phyloP scores from a whole-genome alignment of 2,113 vertebrate species.

The Alaudala cheleensis region DNA sequence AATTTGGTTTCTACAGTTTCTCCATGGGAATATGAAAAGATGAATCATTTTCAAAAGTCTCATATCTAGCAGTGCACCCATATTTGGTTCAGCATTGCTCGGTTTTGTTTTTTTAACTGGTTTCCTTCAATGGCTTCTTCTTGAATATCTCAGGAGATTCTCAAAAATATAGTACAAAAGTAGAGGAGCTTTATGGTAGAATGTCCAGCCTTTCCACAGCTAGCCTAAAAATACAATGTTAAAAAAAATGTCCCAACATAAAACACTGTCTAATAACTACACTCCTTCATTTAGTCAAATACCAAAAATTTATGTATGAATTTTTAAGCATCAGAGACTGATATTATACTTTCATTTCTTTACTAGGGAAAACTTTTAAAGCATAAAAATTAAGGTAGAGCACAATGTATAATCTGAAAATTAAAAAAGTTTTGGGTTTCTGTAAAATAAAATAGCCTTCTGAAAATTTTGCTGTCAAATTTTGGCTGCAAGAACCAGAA shows the following conservation, averaged over 20 bases:
- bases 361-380: not conserved
- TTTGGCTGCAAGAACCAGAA: constrained; percentile 66
- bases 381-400: not conserved
- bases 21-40: not conserved
- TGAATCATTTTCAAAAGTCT: not conserved
- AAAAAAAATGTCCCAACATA: not conserved
- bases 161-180: not conserved
- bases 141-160: not conserved
- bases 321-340: not conserved
- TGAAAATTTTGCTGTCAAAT: constrained; percentile 53
- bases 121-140: not conserved
- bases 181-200: not conserved
- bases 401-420: not conserved
- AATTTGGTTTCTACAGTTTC: not conserved
- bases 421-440: constrained; percentile 17
- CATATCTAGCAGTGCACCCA: accelerated
- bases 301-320: not conserved
- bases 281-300: not conserved
- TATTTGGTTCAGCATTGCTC: not conserved
- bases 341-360: not conserved
- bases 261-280: not conserved
- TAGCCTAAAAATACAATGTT: not conserved
- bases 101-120: not conserved
- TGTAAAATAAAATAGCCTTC: constrained; percentile 55
- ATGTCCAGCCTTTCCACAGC: not conserved